A percentile compares a stretch with the other conserved stretches of the same genome.
Conservation (phyloP, 2,888 invertebrate genomes). For the Drosophila meridionalis region DNA sequence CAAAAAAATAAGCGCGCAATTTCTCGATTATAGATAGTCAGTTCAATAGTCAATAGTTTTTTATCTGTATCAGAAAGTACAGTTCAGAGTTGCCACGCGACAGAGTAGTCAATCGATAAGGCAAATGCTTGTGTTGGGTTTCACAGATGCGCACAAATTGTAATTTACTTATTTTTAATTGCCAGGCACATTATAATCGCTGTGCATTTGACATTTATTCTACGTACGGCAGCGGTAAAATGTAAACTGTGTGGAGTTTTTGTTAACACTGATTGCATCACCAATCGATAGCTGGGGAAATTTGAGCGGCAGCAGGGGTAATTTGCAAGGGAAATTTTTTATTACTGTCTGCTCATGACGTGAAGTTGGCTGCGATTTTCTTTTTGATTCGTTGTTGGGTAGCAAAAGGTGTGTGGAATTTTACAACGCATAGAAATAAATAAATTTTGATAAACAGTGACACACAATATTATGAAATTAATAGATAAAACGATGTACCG, state of each 20-base stretch:
- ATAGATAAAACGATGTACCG: not conserved
- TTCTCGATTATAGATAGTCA: constrained; percentile 80
- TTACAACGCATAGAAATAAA: constrained; percentile 39
- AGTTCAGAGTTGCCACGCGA: constrained; percentile 79
- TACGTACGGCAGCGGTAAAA: constrained; percentile 41
- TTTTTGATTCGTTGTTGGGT: constrained; percentile 84
- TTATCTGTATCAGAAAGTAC: constrained; percentile 79
- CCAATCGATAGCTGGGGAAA: constrained; percentile 78
- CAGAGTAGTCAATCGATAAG: constrained; percentile 74
- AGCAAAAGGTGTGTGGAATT: constrained; percentile 81
- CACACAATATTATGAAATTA: constrained; percentile 14
- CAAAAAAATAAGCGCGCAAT: constrained; percentile 76
- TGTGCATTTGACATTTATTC: constrained; percentile 32
- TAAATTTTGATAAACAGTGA: constrained; percentile 27
- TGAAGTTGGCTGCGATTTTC: constrained; percentile 82
- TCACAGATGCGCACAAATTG: constrained; percentile 29
- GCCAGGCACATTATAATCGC: constrained; percentile 3
- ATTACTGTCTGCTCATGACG: constrained; percentile 41
- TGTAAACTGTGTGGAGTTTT: constrained; percentile 47
- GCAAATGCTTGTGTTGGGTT: constrained; percentile 52
- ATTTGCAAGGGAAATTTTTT: constrained; percentile 52
- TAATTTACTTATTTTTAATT: constrained; percentile 15
- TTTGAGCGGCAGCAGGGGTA: constrained; percentile 49
- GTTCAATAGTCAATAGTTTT: constrained; percentile 80
- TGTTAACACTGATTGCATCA: constrained; percentile 73